Evolutionary conservation across 2,888 invertebrate species (phyloP).

Genomic region (Drosophila neonasuta): DNA sequence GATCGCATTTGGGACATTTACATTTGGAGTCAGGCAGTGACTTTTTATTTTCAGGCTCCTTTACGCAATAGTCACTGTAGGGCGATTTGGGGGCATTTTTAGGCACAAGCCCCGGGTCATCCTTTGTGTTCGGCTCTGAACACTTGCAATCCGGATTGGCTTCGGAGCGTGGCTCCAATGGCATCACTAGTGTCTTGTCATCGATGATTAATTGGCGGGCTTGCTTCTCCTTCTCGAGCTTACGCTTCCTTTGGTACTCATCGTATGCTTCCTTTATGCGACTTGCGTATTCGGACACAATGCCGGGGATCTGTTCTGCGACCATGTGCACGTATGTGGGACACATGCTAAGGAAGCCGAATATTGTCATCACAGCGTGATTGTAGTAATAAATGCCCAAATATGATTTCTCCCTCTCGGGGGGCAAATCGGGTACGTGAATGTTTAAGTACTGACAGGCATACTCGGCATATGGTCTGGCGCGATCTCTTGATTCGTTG

Average conservation of each 20-base stretch:
- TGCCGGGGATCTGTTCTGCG: slow-evolving; percentile 39
- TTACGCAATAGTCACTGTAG: slow-evolving; percentile 7
- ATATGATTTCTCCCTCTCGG: slow-evolving; percentile 48
- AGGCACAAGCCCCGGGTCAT: slow-evolving; percentile 26
- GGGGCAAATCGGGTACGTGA: slow-evolving; percentile 53
- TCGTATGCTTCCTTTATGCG: slow-evolving; percentile 15
- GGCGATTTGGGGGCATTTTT: slow-evolving; percentile 19
- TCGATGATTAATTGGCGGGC: slow-evolving; percentile 30
- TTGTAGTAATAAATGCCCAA: slow-evolving; percentile 59
- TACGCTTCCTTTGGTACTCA: slow-evolving; percentile 16
- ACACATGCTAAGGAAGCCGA: slow-evolving; percentile 35
- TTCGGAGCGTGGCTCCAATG: slow-evolving; percentile 13
- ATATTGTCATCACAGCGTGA: slow-evolving; percentile 39
- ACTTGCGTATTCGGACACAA: neutral
- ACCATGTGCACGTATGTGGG: slow-evolving; percentile 40
- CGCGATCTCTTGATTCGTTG: slow-evolving; percentile 8
- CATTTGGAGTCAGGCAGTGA: neutral
- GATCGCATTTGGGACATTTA: slow-evolving; percentile 35
- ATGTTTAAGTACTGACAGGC: slow-evolving; percentile 49
- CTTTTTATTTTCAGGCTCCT: slow-evolving; percentile 12
- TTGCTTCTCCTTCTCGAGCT: slow-evolving; percentile 21
- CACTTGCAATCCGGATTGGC: slow-evolving; percentile 3
- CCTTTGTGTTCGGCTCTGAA: neutral
- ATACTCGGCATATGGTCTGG: slow-evolving; percentile 41
- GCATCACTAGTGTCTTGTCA: slow-evolving; percentile 27